Percentiles rank a stretch among this genome's conserved stretches.
These are phyloP conservation scores for Megaceryle torquata DNA, from an alignment of 2,113 vertebrate genomes.

Conservation along the genomic window DNA sequence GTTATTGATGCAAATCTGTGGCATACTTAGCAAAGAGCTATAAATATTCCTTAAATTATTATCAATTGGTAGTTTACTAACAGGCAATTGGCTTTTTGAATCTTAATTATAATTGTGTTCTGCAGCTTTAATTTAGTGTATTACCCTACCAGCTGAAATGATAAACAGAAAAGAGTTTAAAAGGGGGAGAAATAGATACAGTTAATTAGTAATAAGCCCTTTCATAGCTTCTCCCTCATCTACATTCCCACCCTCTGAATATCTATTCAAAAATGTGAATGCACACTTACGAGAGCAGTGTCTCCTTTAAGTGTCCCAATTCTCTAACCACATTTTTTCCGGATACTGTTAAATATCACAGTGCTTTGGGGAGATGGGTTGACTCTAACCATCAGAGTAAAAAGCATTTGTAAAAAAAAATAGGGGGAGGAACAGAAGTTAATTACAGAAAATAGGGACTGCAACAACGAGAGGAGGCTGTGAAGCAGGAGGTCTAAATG, in stretches of 20 bases:
- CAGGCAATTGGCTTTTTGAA: conserved; percentile 70
- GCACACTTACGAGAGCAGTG: conserved; percentile 10
- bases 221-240: conserved; percentile 50
- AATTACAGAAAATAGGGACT: conserved; percentile 11
- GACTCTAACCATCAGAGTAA: not conserved
- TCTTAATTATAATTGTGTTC: conserved; percentile 77
- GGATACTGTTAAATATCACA: conserved; percentile 47
- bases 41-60: conserved; percentile 72
- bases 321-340: conserved; percentile 53
- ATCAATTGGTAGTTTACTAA: conserved; percentile 71
- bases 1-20: conserved; percentile 73
- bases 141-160: conserved; percentile 58
- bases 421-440: not conserved
- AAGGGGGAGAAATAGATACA: conserved; percentile 14
- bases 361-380: conserved; percentile 11
- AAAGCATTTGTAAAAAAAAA: not conserved
- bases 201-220: conserved; percentile 61
- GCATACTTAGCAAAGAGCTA: conserved; percentile 60
- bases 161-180: conserved; percentile 65
- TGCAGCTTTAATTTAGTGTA: conserved; percentile 66
- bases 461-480: not conserved
- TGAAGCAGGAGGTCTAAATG: conserved; percentile 44
- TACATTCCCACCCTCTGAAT: conserved; percentile 41
- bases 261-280: conserved; percentile 60
- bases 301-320: conserved; percentile 59